Percentiles rank a stretch among this genome's conserved stretches.
These are phyloP conservation scores for Astur gentilis DNA, from an alignment of 2,113 vertebrate genomes.

Conservation along the genomic window DNA sequence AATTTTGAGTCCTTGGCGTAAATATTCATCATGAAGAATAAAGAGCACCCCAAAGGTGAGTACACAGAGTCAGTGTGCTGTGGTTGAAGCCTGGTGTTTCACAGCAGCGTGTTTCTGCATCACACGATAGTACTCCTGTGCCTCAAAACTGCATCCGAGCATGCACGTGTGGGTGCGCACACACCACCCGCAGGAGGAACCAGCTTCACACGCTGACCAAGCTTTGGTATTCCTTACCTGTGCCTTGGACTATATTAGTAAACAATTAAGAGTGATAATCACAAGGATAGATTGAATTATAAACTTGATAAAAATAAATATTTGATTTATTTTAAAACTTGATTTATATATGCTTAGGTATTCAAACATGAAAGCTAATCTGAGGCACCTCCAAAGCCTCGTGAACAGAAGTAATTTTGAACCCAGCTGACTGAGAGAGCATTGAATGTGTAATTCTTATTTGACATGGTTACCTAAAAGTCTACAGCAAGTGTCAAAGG, in stretches of 20 bases:
- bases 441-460: not conserved
- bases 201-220: not conserved
- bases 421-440: not conserved
- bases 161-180: rapidly evolving
- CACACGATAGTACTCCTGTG: not conserved
- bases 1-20: not conserved
- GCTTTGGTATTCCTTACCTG: not conserved
- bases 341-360: not conserved
- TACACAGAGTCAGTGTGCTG: not conserved
- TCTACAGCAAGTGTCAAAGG: not conserved
- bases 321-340: not conserved
- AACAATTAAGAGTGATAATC: not conserved
- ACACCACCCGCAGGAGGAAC: not conserved
- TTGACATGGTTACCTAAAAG: not conserved
- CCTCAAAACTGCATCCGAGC: not conserved
- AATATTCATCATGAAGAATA: not conserved
- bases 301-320: not conserved
- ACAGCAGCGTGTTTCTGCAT: not conserved
- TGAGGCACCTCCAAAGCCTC: not conserved
- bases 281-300: not conserved
- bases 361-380: not conserved
- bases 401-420: not conserved
- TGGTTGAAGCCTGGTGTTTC: not conserved
- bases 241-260: not conserved
- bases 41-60: not conserved